Evolutionary conservation across 2,113 vertebrate genomes (phyloP), one percentile per base, ranked within the genome.

Genomic region (Myotis lucifugus): DNA sequence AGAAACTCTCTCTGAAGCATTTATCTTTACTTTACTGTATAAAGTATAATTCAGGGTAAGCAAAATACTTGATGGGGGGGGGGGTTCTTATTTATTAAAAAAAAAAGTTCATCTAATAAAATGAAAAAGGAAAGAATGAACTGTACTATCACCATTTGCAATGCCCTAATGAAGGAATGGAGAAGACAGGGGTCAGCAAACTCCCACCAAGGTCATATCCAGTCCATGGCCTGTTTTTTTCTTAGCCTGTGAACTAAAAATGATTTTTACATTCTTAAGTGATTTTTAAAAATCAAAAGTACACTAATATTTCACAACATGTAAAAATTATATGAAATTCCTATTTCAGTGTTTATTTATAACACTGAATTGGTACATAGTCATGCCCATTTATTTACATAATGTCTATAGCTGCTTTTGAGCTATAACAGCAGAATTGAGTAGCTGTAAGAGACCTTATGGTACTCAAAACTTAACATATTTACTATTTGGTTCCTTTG

Each of bases 61-160:
- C 21, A 90, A 90, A 92, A 83, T 8, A 83, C 14, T 54, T 86
- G 61, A 72, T 72, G 12, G 66, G 32, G 15, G 66, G 32, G 15
- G 3, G 34, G 40, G 21, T 82, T 13, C 56, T 70, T 89, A 50
- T 66, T 70, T 86, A 32, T 86, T 34, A n/a, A 42, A 79, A 90
- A 86, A 8, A 37, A 37, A 37, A 37, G 78, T 81, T 70, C 52
- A 94, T 14, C 32, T 78, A 90, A 67, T 94, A 95, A 77, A 77
- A 54, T 93, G 42, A 85, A 74, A 91, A 91, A 78, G 25, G 19
- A 67, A 93, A 93, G 59, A 66, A 9, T 66, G 10, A 85, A 92
- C 52, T 95, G 1, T 85, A 73, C 70, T 86, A 88, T 72, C 42
- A 70, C 13, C 54, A 59, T 73, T 77, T 82, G 2, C 52, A 85